These are phyloP conservation scores for Saccostrea cuccullata DNA, from an alignment of 1,140 invertebrate genomes.

Conservation along the genomic window DNA sequence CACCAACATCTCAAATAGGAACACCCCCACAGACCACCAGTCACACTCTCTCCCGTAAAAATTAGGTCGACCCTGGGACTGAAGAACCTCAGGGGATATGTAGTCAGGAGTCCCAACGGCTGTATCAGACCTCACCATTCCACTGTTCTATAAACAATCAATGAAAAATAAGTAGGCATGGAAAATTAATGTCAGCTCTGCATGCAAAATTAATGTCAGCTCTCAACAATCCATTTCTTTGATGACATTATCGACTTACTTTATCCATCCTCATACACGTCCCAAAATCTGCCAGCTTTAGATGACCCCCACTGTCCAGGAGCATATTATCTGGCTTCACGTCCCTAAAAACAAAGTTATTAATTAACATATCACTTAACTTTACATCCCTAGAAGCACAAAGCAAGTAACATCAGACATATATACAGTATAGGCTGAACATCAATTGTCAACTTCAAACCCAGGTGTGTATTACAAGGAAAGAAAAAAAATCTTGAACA, in stretches of 20 bases:
- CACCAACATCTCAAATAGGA: constrained; percentile 98
- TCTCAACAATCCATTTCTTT: too few species aligned
- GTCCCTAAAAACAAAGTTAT: constrained; percentile 83
- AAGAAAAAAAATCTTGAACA: too few species aligned
- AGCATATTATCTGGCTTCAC: constrained; percentile 99
- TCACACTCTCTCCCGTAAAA: constrained; percentile 94
- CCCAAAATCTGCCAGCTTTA: constrained; percentile 99
- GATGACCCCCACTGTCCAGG: constrained; percentile 94
- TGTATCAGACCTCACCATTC: constrained; percentile 96
- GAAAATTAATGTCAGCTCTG: too few species aligned
- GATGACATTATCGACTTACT: constrained; percentile 76
- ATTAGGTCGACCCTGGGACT: constrained; percentile 97
- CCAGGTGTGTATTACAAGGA: too few species aligned
- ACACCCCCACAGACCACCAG: constrained; percentile 99
- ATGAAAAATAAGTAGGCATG: too few species aligned
- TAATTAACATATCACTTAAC: background rate
- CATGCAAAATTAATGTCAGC: too few species aligned
- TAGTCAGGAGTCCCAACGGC: constrained; percentile 99
- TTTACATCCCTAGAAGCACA: background rate
- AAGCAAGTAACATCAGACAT: background rate
- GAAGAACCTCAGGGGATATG: constrained; percentile 98
- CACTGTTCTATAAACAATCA: constrained; percentile 83
- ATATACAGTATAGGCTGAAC: background rate
- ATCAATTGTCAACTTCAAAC: too few species aligned
- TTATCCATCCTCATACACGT: constrained; percentile 99